Percentiles rank a stretch among this genome's conserved stretches.
These are phyloP conservation scores for Pristiophorus japonicus DNA, from an alignment of 2,113 vertebrate genomes.

Conservation along the genomic window DNA sequence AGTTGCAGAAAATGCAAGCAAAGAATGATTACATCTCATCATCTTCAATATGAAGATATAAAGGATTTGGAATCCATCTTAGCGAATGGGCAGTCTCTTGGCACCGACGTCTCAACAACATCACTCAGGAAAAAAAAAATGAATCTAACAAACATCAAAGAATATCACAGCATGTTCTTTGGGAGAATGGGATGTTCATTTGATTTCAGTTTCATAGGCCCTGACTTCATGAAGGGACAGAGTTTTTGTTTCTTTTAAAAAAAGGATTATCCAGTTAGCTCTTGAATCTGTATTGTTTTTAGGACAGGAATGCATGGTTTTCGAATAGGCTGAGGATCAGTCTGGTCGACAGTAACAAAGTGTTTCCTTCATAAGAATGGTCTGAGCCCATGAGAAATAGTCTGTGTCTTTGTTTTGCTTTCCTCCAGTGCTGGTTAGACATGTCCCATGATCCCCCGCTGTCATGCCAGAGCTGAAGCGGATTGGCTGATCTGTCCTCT, in stretches of 20 bases:
- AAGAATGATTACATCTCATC: slow-evolving; percentile 72
- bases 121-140: slow-evolving; percentile 10
- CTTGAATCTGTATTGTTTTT: slow-evolving; percentile 13
- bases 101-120: slow-evolving; percentile 25
- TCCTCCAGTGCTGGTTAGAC: slow-evolving; percentile 14
- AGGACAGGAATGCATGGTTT: slow-evolving; percentile 19
- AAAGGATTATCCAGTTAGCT: not conserved
- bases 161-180: slow-evolving; percentile 37
- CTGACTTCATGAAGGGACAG: not conserved
- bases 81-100: slow-evolving; percentile 20
- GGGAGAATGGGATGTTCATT: slow-evolving; percentile 23
- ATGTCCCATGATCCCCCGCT: slow-evolving; percentile 34
- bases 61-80: slow-evolving; percentile 24
- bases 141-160: slow-evolving; percentile 28
- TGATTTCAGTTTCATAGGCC: slow-evolving; percentile 22
- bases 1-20: slow-evolving; percentile 68
- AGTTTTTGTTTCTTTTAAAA: not conserved
- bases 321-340: slow-evolving; percentile 1
- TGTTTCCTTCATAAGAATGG: slow-evolving; percentile 32
- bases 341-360: slow-evolving; percentile 17
- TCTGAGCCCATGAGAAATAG: slow-evolving; percentile 20
- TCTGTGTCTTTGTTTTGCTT: slow-evolving; percentile 23
- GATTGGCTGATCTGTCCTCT: slow-evolving; percentile 91
- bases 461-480: slow-evolving; percentile 85
- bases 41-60: slow-evolving; percentile 80